Percentiles rank a stretch among this genome's conserved stretches.
phyloP scores from a whole-genome alignment of 1,140 invertebrate species.

The Argopecten irradians region DNA sequence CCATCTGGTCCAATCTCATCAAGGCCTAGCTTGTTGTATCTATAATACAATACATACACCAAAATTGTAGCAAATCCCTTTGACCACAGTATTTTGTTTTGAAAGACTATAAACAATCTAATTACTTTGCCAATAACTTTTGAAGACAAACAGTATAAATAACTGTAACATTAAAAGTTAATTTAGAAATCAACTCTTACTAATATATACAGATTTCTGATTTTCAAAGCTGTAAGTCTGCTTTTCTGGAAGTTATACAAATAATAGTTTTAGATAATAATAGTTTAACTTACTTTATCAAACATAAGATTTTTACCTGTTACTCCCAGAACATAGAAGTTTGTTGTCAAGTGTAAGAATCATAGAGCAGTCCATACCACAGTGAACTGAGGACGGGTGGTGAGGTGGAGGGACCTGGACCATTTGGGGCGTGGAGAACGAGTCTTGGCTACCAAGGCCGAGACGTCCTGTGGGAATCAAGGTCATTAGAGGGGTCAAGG shows the following conservation, averaged over 20 bases:
- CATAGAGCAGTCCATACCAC: slow-evolving; percentile 77
- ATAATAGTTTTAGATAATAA: background rate
- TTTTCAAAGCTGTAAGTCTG: no score
- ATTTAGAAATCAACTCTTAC: background rate
- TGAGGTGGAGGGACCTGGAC: slow-evolving; percentile 67
- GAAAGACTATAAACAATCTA: background rate
- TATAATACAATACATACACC: no score
- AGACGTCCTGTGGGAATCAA: slow-evolving; percentile 70
- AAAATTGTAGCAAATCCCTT: no score
- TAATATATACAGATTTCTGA: background rate
- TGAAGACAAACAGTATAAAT: background rate
- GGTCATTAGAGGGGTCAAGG: background rate
- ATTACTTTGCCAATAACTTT: background rate
- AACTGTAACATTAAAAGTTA: background rate
- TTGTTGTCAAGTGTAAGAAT: slow-evolving; percentile 73
- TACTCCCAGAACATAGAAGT: slow-evolving; percentile 76
- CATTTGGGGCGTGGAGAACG: slow-evolving; percentile 67
- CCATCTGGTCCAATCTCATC: slow-evolving; percentile 66
- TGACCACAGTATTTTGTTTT: background rate
- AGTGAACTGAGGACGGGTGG: slow-evolving; percentile 71
- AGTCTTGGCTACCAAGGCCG: slow-evolving; percentile 73
- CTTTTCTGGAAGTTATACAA: background rate
- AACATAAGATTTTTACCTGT: slow-evolving; percentile 66
- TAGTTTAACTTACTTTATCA: background rate
- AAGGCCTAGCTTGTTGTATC: slow-evolving; percentile 76